phyloP scores from a whole-genome alignment of 2,888 invertebrate species.

The Limnephilus auricula region DNA sequence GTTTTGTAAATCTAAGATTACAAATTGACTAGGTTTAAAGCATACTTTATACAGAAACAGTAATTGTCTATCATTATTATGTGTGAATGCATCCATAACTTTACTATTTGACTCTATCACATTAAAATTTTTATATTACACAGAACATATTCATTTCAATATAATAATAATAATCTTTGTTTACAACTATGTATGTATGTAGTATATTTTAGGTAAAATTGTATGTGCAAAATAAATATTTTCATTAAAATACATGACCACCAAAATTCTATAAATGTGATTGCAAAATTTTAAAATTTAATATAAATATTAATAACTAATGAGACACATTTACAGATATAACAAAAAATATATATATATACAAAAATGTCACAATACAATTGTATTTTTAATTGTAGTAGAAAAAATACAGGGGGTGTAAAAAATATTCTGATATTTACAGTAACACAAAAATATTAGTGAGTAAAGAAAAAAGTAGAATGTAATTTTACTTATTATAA shows the following conservation, averaged over 20 bases:
- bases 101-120: background rate
- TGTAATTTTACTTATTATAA: too few species aligned
- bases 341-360: background rate
- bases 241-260: background rate
- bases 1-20: slow-evolving; percentile 11
- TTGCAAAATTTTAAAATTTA: background rate
- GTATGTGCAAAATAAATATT: background rate
- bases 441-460: background rate
- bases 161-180: background rate
- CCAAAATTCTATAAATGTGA: background rate
- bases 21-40: slow-evolving; percentile 25
- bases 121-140: background rate
- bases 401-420: background rate
- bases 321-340: background rate
- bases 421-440: background rate
- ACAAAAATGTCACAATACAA: background rate
- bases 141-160: background rate
- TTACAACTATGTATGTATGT: background rate
- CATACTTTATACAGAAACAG: slow-evolving; percentile 3
- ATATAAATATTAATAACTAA: background rate
- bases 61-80: background rate
- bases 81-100: background rate
- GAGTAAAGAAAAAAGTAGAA: background rate
- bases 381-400: background rate
- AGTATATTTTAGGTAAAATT: background rate